Evolutionary conservation across 2,888 invertebrate species (phyloP), one percentile per base, ranked within the genome.

Genomic region (Drosophila prolongata): DNA sequence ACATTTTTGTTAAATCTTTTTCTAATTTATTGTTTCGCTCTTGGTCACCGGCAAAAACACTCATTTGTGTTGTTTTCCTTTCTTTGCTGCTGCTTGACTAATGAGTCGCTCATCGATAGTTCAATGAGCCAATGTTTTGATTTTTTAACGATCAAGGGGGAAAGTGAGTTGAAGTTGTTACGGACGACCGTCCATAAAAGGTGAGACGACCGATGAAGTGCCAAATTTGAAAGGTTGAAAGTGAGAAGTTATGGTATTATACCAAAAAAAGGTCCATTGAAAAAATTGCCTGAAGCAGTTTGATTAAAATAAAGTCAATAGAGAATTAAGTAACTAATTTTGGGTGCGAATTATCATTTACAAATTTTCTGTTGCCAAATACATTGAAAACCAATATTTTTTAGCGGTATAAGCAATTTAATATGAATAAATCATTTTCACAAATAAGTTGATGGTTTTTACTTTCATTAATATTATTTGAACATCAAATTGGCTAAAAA

Each of bases 101-200:
- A 85, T 85, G 89, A 87, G 62, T 70, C 62, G 69, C 65, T 72
- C 75, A 72, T 89, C 78, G 84, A 78, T 81, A 79, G 89, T 76
- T 89, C 78, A 87, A 79, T 78, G 88, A 83, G 83, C 89, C 76
- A 85, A 79, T 85, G 78, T 85, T 80, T 83, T 65, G 65, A 66
- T 54, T 66, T 65, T 64, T 58, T 38, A 49, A 47, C 53, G 54
- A 61, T 56, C 69, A 57, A 47, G 46, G 55, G 53, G 68, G 71
- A 72, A 66, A 60, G 78, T 66, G 74, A 76, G 56, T 61, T 75
- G 57, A 79, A 77, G 79, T 77, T 69, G 72, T 56, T 67, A 67
- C 54, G 43, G 42, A 53, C 64, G 40, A 44, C 44, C 47, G 24
- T 6, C 56, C 74, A 61, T 61, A 68, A 52, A 68, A 56, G 75